Conservation (phyloP, 1,140 invertebrate species). For the Asbolus verrucosus region DNA sequence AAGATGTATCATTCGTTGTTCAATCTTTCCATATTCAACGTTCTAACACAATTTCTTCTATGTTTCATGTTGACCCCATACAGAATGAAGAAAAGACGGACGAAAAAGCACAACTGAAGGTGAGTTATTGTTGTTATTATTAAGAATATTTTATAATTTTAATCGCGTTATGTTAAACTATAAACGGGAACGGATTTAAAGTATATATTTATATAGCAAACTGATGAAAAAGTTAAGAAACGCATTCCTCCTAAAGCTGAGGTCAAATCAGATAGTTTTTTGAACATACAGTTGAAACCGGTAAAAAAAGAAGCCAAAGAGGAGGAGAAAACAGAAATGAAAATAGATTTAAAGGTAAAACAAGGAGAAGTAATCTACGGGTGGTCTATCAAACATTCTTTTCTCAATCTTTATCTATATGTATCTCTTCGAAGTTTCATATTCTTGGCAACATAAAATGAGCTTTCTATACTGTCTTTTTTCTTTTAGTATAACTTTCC, state of each 20-base stretch:
- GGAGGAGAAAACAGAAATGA: slow-evolving; percentile 59
- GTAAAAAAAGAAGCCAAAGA: slow-evolving; percentile 67
- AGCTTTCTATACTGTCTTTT: slow-evolving; percentile 38
- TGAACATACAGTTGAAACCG: slow-evolving; percentile 73
- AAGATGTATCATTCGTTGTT: slow-evolving; percentile 11
- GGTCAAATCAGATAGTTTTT: slow-evolving; percentile 71
- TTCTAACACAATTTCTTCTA: slow-evolving; percentile 38
- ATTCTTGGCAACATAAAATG: slow-evolving; percentile 14
- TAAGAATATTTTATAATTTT: slow-evolving; percentile 49
- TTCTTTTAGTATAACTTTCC: slow-evolving; percentile 44
- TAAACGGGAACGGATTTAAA: slow-evolving; percentile 25
- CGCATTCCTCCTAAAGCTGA: slow-evolving; percentile 69
- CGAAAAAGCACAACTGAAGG: slow-evolving; percentile 57
- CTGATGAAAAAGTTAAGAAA: slow-evolving; percentile 65
- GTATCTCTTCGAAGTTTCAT: slow-evolving; percentile 23
- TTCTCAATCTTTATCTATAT: slow-evolving; percentile 47
- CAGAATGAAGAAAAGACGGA: slow-evolving; percentile 59
- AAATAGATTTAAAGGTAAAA: slow-evolving; percentile 63
- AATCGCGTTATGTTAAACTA: slow-evolving; percentile 40
- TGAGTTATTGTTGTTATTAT: slow-evolving; percentile 52
- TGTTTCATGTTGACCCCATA: slow-evolving; percentile 44
- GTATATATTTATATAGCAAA: slow-evolving; percentile 63
- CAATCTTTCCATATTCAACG: background rate
- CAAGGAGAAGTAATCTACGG: background rate
- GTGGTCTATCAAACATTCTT: slow-evolving; percentile 37